Base-by-base conservation (phyloP, 2,888 invertebrate species). In the Ecliptopera silaceata region DNA sequence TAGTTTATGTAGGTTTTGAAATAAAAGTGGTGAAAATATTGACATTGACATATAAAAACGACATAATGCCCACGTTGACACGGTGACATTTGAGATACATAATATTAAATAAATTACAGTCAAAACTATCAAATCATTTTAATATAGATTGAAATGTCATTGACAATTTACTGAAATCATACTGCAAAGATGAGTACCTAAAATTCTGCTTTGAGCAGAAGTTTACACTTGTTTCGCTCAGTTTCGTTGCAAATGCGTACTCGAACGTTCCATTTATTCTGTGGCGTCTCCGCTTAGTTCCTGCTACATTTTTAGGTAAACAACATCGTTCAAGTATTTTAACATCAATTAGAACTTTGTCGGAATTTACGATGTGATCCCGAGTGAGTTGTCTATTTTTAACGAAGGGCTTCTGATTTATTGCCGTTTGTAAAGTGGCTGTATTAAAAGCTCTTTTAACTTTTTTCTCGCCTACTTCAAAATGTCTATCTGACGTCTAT, bases 291-390 rank as follows among this genome's bases (percentile, higher is more conserved):
- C 57, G 56, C 45, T 50, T 54, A 60, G 53, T 56, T 60, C 44
- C 53, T 17, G 50, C 48, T 48, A 61, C 56, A 62, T 61, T 66
- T 66, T 65, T 62, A 61, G 59, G 66, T 66, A 66, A 66, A 66
- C 62, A 64, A 54, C 60, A 60, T 59, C 63, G 56, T 50, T 49
- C 51, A 61, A 66, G 66, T 62, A 64, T 62, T 66, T 64, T 46
- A 65, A 64, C 66, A 61, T 64, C 64, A 66, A 66, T 66, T 66
- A 62, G 49, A 66, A 66, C 45, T 64, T 66, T 55, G 56, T 34
- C 26, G 53, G 55, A 59, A 57, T 61, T 62, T 61, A 53, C 47
- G 57, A 50, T 15, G 53, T 59, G 56, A 61, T 63, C 59, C 55
- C 45, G 42, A 34, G 45, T 61, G 48, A 61, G 53, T 49, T 57